Evolutionary conservation across 2,797 vertebrate genomes (phyloP).

Genomic region (Sebastes steindachneri): DNA sequence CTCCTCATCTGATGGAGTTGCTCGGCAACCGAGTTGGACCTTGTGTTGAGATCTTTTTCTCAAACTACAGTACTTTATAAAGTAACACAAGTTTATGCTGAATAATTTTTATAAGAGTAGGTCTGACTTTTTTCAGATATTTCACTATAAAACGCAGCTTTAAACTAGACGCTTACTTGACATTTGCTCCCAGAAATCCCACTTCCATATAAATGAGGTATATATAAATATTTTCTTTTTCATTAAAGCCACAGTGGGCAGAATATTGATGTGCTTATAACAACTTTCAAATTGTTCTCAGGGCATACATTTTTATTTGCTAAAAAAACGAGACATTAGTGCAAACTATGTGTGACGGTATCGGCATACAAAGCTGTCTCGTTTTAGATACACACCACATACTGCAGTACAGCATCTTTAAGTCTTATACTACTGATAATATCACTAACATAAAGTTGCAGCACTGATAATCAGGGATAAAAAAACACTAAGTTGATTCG

Average conservation of each 20-base stretch:
- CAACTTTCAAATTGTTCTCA: no score
- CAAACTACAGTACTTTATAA: no score
- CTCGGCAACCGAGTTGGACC: not conserved
- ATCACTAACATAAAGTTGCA: not conserved
- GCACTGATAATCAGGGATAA: no score
- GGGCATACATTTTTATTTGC: no score
- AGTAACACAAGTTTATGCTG: no score
- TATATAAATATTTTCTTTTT: not conserved
- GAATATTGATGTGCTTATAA: no score
- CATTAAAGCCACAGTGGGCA: not conserved
- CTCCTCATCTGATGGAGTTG: not conserved
- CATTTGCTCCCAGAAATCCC: no score
- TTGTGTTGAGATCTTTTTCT: not conserved
- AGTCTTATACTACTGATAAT: not conserved
- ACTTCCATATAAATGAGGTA: not conserved
- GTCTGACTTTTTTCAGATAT: no score
- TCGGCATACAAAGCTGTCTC: not conserved
- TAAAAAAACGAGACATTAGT: accelerated
- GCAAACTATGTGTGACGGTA: not conserved
- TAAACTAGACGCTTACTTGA: no score
- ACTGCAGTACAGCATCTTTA: not conserved
- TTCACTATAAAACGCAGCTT: no score
- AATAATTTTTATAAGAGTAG: no score
- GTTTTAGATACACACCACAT: not conserved
- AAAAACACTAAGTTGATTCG: no score